Evolutionary conservation across 2,113 vertebrate genomes (phyloP).

Genomic region (Pan troglodytes): NHGRI_mPanTro3-v2.1_pri NC_072411.2:55969501-55970000

Average conservation of each 20-base stretch:
- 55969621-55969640: not conserved
- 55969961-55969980: not conserved
- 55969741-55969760: not conserved
- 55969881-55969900: not conserved
- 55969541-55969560: not conserved
- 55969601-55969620: not conserved
- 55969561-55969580: not conserved
- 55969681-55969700: not conserved
- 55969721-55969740: slow-evolving; percentile 7
- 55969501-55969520: not conserved
- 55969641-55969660: not conserved
- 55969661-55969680: slow-evolving; percentile 12
- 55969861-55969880: not conserved
- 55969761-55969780: not conserved
- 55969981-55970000: not conserved
- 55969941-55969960: not conserved
- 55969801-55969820: not conserved
- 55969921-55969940: not conserved
- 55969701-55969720: not conserved
- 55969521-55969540: not conserved
- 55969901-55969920: not conserved
- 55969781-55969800: not conserved
- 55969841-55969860: not conserved
- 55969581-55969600: not conserved
- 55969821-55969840: not conserved